These are phyloP conservation scores for Scalopus aquaticus DNA, from an alignment of 2,113 vertebrate genomes.

Conservation along the genomic window DNA sequence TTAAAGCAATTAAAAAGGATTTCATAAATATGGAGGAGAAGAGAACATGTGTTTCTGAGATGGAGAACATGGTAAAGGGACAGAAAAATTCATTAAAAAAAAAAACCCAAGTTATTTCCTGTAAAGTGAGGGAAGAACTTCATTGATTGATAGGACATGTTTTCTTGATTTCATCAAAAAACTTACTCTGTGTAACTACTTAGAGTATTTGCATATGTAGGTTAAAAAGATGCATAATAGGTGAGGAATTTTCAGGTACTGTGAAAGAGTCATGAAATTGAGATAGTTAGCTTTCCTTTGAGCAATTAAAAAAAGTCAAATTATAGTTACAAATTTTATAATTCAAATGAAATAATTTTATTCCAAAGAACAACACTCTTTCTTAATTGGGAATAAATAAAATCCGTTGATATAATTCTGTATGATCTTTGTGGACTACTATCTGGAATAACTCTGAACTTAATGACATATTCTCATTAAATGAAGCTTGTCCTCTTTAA, in stretches of 20 bases:
- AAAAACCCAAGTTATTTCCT: not conserved
- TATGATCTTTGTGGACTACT: not conserved
- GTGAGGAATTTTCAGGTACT: slow-evolving; percentile 8
- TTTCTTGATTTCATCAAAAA: slow-evolving; percentile 8
- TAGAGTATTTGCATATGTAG: slow-evolving; percentile 9
- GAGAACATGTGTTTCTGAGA: not conserved
- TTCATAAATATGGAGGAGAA: not conserved
- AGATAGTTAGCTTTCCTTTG: not conserved
- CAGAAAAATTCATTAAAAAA: not conserved
- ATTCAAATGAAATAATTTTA: not conserved
- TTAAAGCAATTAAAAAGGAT: not conserved
- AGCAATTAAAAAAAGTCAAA: not conserved
- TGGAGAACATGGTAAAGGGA: not conserved
- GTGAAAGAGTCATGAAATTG: slow-evolving; percentile 24
- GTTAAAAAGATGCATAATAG: slow-evolving; percentile 40
- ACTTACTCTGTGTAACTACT: not conserved
- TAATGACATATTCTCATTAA: not conserved
- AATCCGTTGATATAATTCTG: not conserved
- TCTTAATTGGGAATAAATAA: not conserved
- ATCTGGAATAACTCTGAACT: not conserved
- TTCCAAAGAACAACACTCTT: not conserved
- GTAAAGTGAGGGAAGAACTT: not conserved
- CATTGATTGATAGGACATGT: not conserved
- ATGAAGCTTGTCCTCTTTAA: not conserved
- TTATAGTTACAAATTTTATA: not conserved